Conservation (phyloP, 2,888 invertebrate species). For the Eupithecia insigniata region DNA sequence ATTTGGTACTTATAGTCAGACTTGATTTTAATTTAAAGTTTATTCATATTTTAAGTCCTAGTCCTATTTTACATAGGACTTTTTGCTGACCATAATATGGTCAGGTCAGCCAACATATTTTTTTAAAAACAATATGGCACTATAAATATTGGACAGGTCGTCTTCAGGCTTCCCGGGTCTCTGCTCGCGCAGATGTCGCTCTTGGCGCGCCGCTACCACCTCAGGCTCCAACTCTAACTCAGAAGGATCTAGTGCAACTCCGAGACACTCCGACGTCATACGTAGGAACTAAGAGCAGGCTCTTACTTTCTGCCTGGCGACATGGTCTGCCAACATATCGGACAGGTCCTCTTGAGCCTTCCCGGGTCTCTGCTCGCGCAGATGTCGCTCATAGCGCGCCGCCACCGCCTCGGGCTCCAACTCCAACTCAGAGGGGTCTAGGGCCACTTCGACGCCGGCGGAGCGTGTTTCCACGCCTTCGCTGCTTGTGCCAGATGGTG, state of each 20-base stretch:
- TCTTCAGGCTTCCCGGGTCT: constrained; percentile 93
- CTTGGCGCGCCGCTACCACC: constrained; percentile 97
- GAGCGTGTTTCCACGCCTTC: constrained; percentile 55
- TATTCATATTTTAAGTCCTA: no score
- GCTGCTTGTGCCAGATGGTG: constrained; percentile 52
- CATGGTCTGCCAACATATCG: constrained; percentile 99
- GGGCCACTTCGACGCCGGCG: constrained; percentile 95
- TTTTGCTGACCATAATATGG: neutral
- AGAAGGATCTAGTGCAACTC: constrained; percentile 98
- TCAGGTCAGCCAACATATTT: no score
- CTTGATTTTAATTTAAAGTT: no score
- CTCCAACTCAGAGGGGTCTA: constrained; percentile 99
- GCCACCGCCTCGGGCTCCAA: constrained; percentile 98
- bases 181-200: constrained; percentile 97
- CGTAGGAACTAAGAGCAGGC: no score
- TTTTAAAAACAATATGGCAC: no score
- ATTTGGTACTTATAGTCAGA: neutral
- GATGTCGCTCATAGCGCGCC: constrained; percentile 97
- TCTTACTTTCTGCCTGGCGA: constrained; percentile 95
- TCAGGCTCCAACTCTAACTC: constrained; percentile 98
- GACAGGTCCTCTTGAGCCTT: constrained; percentile 95
- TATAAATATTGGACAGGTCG: constrained; percentile 99
- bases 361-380: constrained; percentile 95
- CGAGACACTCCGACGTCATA: constrained; percentile 73
- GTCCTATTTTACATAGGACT: neutral